Percentiles rank a stretch among this genome's conserved stretches.
These are phyloP conservation scores for Pyrocoelia pectoralis DNA, from an alignment of 2,888 invertebrate genomes.

Conservation along the genomic window DNA sequence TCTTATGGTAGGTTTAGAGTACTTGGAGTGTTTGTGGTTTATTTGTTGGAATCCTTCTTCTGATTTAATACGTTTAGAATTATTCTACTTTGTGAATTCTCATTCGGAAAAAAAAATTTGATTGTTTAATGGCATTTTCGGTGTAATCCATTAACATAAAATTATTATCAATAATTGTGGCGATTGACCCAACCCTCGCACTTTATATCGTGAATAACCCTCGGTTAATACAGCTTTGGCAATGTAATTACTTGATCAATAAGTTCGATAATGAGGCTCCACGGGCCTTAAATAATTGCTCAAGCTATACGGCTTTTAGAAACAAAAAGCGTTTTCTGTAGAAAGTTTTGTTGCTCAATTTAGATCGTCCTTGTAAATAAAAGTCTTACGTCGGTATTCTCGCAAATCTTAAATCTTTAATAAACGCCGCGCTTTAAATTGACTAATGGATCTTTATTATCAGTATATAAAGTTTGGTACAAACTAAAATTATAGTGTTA, in stretches of 20 bases:
- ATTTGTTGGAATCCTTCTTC: constrained; percentile 30
- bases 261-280: constrained; percentile 34
- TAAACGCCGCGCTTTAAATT: background rate
- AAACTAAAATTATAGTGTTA: constrained; percentile 32
- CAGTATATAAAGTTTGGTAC: constrained; percentile 19
- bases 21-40: constrained; percentile 25
- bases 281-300: constrained; percentile 31
- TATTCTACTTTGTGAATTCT: background rate
- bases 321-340: constrained; percentile 14
- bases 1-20: no score
- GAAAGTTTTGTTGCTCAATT: constrained; percentile 12
- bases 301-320: constrained; percentile 15
- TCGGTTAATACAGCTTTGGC: constrained; percentile 24
- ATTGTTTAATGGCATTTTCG: constrained; percentile 20
- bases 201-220: constrained; percentile 20
- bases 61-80: constrained; percentile 21
- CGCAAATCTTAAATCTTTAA: constrained; percentile 8
- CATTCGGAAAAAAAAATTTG: background rate
- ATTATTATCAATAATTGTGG: constrained; percentile 31
- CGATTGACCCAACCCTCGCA: constrained; percentile 16
- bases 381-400: background rate
- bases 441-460: constrained; percentile 5
- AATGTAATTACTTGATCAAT: constrained; percentile 34
- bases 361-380: background rate
- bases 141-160: constrained; percentile 31